A percentile compares a stretch with the other conserved stretches of the same genome.
Evolutionary conservation across 2,888 invertebrate genomes (phyloP).

Genomic region (Cerceris rybyensis): DNA sequence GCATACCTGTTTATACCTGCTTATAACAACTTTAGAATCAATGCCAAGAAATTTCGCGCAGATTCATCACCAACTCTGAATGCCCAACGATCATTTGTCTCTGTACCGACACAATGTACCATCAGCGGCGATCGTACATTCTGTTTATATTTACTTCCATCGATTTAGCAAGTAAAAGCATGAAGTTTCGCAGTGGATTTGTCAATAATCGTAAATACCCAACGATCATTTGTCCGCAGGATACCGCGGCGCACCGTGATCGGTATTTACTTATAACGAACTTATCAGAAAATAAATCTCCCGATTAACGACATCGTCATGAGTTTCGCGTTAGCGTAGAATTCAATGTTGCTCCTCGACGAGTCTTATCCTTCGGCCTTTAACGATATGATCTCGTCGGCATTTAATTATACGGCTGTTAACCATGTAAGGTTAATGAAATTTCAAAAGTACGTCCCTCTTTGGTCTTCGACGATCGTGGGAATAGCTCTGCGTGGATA

Average conservation of each 20-base stretch:
- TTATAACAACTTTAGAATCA: no score
- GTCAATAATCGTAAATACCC: no score
- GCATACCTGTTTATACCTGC: no score
- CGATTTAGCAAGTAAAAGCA: neutral
- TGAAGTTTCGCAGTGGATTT: no score
- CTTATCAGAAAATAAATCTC: neutral
- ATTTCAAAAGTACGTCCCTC: constrained; percentile 20
- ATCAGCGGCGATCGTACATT: neutral
- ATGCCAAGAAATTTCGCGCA: no score
- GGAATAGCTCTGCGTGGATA: constrained; percentile 7
- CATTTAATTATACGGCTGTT: constrained; percentile 33
- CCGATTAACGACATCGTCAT: neutral
- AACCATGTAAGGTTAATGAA: constrained; percentile 28
- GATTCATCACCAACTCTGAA: no score
- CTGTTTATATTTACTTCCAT: neutral
- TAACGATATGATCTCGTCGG: constrained; percentile 16
- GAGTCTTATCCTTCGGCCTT: neutral
- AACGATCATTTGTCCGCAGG: no score
- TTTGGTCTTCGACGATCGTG: constrained; percentile 26
- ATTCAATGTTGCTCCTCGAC: neutral
- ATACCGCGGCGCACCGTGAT: no score
- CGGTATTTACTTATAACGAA: no score
- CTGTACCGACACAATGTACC: no score
- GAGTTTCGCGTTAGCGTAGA: neutral
- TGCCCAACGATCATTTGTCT: no score